Conservation (phyloP, 2,113 vertebrate species). For the Anarrhichthys ocellatus region DNA sequence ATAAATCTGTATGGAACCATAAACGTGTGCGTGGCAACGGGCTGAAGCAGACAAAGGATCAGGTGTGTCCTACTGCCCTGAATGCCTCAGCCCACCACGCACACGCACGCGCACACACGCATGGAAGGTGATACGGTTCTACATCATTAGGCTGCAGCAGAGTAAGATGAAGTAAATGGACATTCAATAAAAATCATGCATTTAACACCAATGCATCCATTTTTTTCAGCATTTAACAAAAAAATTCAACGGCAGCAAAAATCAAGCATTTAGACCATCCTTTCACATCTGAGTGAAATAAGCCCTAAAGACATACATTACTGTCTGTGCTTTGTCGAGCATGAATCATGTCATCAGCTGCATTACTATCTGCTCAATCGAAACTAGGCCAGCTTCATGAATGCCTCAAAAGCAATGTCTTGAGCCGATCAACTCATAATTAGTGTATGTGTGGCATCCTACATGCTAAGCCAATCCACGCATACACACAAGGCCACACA, state of each 20-base stretch:
- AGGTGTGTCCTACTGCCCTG: constrained; percentile 55
- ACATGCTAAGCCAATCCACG: constrained; percentile 4
- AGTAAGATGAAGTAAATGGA: neutral
- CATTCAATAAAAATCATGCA: neutral
- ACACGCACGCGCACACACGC: neutral
- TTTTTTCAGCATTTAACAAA: neutral
- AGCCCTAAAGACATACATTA: constrained; percentile 1
- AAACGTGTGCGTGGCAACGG: constrained; percentile 26
- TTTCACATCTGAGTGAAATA: constrained; percentile 16
- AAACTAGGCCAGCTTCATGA: constrained; percentile 32
- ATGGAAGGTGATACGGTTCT: neutral
- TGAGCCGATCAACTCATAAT: constrained; percentile 27
- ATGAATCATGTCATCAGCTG: constrained; percentile 33
- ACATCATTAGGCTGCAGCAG: neutral
- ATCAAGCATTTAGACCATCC: neutral
- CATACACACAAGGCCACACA: neutral
- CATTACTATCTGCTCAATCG: constrained; percentile 15
- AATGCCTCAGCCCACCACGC: neutral
- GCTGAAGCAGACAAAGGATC: constrained; percentile 51
- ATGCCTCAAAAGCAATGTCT: constrained; percentile 35
- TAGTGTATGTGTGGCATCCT: constrained; percentile 13
- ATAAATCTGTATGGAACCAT: constrained; percentile 62
- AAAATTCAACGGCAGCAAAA: neutral
- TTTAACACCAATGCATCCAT: neutral
- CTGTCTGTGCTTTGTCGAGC: constrained; percentile 5